phyloP scores from a whole-genome alignment of 2,113 vertebrate species.

The Nyctereutes procyonoides region DNA sequence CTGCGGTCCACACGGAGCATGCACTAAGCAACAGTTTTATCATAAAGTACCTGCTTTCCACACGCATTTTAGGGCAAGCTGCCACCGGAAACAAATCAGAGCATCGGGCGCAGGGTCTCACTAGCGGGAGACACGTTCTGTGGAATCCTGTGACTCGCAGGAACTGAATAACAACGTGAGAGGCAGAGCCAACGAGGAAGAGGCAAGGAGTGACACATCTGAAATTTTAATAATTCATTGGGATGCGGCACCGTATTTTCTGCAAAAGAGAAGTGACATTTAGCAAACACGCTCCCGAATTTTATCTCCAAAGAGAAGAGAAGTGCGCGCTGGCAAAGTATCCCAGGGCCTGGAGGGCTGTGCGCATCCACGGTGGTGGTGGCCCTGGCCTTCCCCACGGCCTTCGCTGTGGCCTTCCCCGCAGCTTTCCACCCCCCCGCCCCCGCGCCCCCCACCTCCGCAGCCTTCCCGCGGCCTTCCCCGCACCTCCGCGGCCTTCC shows the following conservation, averaged over 20 bases:
- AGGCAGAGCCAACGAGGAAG: not conserved
- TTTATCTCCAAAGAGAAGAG: not conserved
- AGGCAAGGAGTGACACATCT: not conserved
- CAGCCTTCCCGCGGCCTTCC: too few species aligned
- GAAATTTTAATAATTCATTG: not conserved
- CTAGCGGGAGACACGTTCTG: not conserved
- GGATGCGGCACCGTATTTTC: not conserved
- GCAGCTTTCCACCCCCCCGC: too few species aligned
- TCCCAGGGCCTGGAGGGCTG: not conserved
- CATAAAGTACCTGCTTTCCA: not conserved
- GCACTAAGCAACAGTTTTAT: not conserved
- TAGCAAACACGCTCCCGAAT: not conserved
- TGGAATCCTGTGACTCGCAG: not conserved
- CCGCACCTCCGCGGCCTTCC: too few species aligned
- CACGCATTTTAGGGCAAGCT: not conserved
- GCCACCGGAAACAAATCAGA: not conserved
- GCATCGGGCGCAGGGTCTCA: not conserved
- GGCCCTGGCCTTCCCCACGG: too few species aligned
- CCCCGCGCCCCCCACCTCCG: too few species aligned
- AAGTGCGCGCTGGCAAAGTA: not conserved
- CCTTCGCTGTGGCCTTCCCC: too few species aligned
- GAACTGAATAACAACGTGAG: not conserved
- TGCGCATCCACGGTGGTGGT: too few species aligned
- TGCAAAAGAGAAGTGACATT: not conserved
- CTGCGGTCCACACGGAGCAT: not conserved